Percentiles rank a stretch among this genome's conserved stretches.
Conservation (phyloP, 2,113 vertebrate genomes). For the Hemicordylus capensis region DNA sequence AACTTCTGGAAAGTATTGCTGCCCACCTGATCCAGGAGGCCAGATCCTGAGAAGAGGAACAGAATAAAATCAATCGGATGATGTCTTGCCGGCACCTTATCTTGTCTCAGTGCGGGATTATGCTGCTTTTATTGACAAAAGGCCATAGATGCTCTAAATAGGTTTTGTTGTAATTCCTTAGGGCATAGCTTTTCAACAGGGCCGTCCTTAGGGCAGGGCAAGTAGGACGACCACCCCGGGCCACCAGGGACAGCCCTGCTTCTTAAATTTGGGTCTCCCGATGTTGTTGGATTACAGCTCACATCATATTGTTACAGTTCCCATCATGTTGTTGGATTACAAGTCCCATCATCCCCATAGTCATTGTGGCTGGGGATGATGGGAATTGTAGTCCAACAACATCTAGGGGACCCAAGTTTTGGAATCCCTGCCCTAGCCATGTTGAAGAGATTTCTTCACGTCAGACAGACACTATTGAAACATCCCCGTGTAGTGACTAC, state of each 20-base stretch:
- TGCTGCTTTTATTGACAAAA: background rate
- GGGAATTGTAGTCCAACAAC: too few species aligned
- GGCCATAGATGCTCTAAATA: too few species aligned
- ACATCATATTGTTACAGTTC: too few species aligned
- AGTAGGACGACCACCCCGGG: too few species aligned
- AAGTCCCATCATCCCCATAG: too few species aligned
- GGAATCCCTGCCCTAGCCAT: background rate
- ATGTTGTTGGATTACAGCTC: background rate
- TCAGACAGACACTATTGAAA: background rate
- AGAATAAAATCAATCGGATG: background rate
- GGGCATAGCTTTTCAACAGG: too few species aligned
- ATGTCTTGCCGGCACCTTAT: background rate
- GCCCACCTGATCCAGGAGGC: constrained; percentile 2
- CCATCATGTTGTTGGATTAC: too few species aligned
- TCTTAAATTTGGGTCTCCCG: too few species aligned
- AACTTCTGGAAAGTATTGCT: background rate
- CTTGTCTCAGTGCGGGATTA: background rate
- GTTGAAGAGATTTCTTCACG: background rate
- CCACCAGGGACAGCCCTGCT: too few species aligned
- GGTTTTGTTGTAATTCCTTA: too few species aligned
- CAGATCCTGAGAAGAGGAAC: background rate
- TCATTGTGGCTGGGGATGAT: too few species aligned
- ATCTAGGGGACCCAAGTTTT: background rate
- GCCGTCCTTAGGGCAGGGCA: too few species aligned
- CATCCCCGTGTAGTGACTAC: background rate